Base-by-base conservation (phyloP, 2,797 vertebrate genomes). In the Gastrophryne carolinensis region DNA sequence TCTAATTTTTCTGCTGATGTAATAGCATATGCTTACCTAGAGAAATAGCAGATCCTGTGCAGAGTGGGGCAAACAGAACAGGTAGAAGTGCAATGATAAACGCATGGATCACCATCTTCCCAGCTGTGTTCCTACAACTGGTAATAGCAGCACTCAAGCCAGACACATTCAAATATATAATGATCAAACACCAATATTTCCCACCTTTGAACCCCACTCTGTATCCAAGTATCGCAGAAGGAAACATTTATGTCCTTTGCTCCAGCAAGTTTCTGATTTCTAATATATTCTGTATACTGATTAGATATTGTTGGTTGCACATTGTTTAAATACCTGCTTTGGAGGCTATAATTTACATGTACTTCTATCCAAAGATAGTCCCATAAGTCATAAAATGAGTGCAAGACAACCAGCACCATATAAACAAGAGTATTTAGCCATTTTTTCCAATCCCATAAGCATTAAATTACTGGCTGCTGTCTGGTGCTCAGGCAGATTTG, bases 91-190 rank as follows among this genome's bases (percentile, higher is more conserved):
- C 10, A 30, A 32, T 7, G 23, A 12, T 23, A 29, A 17, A 3
- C 61, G 39, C 15, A 54, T n/a, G 21, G 8, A 30, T 23, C 24
- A 65, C 39, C 73, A 75, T 75, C 47, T 75, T 69, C 56, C 17
- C 15, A 23, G 1, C 12, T 30, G 23, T 30, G 11, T 15, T 10
- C 9, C 29, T 68, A 34, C n/a, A 41, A 10, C 24, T 21, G 54
- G 13, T 2, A 49, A 32, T 39, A 7, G 23, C 30, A 7, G 24
- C 50, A 44, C 24, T 21, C 56, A 53, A n/a, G 17, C 30, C 7
- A 21, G 12, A 0, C 30, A 26, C 32, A 37, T 37, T 6, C 64
- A n/a, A n/a, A 35, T 75, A 74, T 53, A 53, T 32, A 17, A 72
- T 52, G 19, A 53, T 29, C n/a, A 26, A 12, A 63, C 47, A 72